A percentile compares a stretch with the other conserved stretches of the same genome.
Conservation (phyloP, 2,113 vertebrate species). For the Ageneiosus marmoratus region DNA sequence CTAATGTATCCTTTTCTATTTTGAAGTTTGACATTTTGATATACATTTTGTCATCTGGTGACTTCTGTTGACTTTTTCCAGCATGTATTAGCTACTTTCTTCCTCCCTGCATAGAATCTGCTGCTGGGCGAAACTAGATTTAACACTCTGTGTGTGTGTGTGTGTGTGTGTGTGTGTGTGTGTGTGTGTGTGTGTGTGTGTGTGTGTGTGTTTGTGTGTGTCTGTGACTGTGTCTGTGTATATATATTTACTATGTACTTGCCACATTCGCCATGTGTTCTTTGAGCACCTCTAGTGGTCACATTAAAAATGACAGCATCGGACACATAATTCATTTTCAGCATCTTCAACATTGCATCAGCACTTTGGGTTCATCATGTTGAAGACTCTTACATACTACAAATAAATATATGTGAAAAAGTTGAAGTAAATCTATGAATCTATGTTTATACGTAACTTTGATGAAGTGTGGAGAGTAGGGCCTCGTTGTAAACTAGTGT, state of each 20-base stretch:
- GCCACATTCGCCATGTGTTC: slow-evolving; percentile 9
- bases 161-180: too few relatives aligned
- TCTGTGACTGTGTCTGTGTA: too few relatives aligned
- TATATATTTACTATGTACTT: background rate
- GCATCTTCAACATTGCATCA: background rate
- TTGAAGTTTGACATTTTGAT: background rate
- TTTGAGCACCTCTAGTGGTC: slow-evolving; percentile 44
- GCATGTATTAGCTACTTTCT: too few relatives aligned
- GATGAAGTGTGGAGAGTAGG: background rate
- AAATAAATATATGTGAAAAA: background rate
- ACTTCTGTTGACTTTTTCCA: background rate
- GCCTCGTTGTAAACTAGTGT: slow-evolving; percentile 62
- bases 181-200: too few relatives aligned
- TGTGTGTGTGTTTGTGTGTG: too few relatives aligned
- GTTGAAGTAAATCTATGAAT: background rate
- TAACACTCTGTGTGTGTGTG: too few relatives aligned
- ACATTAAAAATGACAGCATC: background rate
- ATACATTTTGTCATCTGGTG: background rate
- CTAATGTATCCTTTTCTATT: background rate
- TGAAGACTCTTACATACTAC: too few relatives aligned
- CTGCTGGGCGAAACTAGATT: background rate
- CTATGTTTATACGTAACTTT: background rate
- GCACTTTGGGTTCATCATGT: background rate
- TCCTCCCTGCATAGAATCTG: too few relatives aligned
- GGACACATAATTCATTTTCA: background rate